phyloP scores from a whole-genome alignment of 92 coral and sea anemone species.

The Meandrina meandrites region DNA sequence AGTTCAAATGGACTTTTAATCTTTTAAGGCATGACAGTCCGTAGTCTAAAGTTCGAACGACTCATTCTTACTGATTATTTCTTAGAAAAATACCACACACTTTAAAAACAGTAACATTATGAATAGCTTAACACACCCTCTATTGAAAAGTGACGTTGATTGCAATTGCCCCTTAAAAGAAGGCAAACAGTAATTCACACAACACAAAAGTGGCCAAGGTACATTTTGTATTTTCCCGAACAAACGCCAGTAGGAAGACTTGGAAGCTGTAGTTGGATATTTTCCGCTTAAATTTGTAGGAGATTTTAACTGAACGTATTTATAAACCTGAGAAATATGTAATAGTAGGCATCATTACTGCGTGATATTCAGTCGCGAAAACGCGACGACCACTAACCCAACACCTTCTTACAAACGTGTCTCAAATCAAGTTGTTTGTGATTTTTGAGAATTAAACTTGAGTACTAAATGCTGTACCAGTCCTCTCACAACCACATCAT shows the following conservation, averaged over 20 bases:
- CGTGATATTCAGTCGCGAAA: neutral
- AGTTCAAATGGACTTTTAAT: neutral
- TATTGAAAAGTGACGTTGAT: neutral
- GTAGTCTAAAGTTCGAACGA: neutral
- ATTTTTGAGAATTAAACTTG: slow-evolving; percentile 60
- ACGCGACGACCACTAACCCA: neutral
- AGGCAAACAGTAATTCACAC: too few species aligned
- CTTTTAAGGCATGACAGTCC: too few species aligned
- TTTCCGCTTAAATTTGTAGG: too few species aligned
- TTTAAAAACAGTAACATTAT: neutral
- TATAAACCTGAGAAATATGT: too few species aligned
- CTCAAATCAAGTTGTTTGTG: neutral
- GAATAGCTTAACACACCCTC: neutral
- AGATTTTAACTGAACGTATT: too few species aligned
- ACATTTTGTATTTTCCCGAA: neutral
- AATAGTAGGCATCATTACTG: too few species aligned
- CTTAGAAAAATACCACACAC: neutral
- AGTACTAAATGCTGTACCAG: slow-evolving; percentile 75
- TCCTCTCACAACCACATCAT: slow-evolving; percentile 73
- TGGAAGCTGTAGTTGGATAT: too few species aligned
- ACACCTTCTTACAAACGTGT: neutral
- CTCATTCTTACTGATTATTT: neutral
- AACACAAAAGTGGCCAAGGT: neutral
- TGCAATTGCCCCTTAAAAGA: too few species aligned
- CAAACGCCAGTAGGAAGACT: neutral